These are phyloP conservation scores for Habroteleia sp. DNA, from an alignment of 2,888 invertebrate species.

Conservation along the genomic window DNA sequence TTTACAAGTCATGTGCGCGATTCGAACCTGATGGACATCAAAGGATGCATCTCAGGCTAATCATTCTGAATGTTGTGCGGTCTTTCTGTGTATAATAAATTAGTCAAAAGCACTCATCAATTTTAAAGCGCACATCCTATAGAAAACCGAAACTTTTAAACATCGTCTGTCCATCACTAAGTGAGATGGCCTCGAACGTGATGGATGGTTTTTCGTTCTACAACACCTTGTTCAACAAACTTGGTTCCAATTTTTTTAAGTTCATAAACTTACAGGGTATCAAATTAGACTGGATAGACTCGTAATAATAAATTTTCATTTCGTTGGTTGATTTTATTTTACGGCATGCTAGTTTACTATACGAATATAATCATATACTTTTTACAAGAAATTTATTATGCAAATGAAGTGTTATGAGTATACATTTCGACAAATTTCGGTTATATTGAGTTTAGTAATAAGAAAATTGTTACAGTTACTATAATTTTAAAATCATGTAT, in stretches of 20 bases:
- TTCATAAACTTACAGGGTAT: too few species aligned
- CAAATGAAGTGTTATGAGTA: too few species aligned
- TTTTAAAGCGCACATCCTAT: constrained; percentile 74
- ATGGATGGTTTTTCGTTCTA: constrained; percentile 78
- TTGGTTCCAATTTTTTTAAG: constrained; percentile 30
- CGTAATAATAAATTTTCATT: too few species aligned
- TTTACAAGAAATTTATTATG: too few species aligned
- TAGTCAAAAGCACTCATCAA: constrained; percentile 80
- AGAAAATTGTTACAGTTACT: too few species aligned
- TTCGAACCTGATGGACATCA: constrained; percentile 14
- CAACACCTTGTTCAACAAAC: constrained; percentile 58
- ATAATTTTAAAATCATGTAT: too few species aligned
- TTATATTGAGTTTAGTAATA: too few species aligned
- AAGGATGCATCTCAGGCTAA: constrained; percentile 46
- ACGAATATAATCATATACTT: too few species aligned
- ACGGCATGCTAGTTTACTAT: too few species aligned
- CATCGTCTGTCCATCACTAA: constrained; percentile 67
- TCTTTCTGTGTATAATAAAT: constrained; percentile 78
- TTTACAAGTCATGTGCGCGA: constrained; percentile 17
- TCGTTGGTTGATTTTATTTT: too few species aligned
- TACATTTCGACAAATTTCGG: too few species aligned
- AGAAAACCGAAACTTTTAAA: constrained; percentile 69
- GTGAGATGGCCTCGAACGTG: constrained; percentile 77
- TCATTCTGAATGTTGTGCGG: constrained; percentile 77
- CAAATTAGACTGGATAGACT: too few species aligned